These are phyloP conservation scores for Magallana angulata DNA, from an alignment of 1,140 invertebrate species.

Conservation along the genomic window DNA sequence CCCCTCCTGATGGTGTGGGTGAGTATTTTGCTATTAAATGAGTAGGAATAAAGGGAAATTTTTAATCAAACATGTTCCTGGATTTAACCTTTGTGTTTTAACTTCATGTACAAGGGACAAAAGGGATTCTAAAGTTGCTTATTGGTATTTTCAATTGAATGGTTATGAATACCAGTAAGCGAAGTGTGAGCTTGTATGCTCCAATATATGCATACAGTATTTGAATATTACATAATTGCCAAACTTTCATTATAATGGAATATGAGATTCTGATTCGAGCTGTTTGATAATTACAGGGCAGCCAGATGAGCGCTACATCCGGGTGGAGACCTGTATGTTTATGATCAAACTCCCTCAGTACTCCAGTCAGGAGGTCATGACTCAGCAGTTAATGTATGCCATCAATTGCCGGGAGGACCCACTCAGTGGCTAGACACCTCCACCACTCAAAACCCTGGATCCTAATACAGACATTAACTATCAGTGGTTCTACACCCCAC, in stretches of 20 bases:
- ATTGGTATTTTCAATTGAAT: not conserved
- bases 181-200: no score
- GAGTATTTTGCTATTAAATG: constrained; percentile 18
- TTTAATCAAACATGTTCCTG: not conserved
- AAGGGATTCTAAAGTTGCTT: not conserved
- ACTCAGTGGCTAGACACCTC: constrained; percentile 73
- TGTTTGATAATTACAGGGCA: constrained; percentile 65
- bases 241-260: no score
- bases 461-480: not conserved
- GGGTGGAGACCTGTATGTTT: constrained; percentile 80
- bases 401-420: constrained; percentile 79
- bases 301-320: constrained; percentile 75
- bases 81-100: not conserved
- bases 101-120: not conserved
- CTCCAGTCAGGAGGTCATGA: constrained; percentile 76
- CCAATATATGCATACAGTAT: no score
- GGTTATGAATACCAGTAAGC: not conserved
- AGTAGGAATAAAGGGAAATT: not conserved
- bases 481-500: constrained; percentile 70
- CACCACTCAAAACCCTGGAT: not conserved
- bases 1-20: constrained; percentile 79
- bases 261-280: no score
- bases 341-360: constrained; percentile 80
- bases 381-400: constrained; percentile 76
- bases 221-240: no score